Conservation (phyloP, 2,888 invertebrate genomes). For the Tetramorium bicarinatum region DNA sequence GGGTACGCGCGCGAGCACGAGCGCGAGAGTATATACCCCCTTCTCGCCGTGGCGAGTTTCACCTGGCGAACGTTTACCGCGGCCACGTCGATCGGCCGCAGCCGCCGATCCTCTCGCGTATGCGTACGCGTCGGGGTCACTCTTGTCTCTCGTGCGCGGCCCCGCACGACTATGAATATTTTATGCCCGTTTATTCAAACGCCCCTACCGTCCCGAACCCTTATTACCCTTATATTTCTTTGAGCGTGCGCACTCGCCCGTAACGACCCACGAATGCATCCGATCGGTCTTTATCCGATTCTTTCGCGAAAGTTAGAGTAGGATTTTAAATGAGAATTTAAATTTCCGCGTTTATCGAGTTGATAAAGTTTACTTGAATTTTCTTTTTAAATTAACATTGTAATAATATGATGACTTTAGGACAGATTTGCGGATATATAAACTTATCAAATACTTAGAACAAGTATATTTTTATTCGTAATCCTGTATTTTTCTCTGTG, state of each 20-base stretch:
- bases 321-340: too few relatives aligned
- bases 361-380: not conserved
- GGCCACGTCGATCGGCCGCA: slow-evolving; percentile 48
- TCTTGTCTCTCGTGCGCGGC: slow-evolving; percentile 35
- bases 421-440: too few relatives aligned
- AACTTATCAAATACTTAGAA: too few relatives aligned
- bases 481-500: too few relatives aligned
- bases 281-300: slow-evolving; percentile 5
- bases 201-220: not conserved
- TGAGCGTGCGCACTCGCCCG: not conserved
- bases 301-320: not conserved
- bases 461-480: too few relatives aligned
- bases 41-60: slow-evolving; percentile 51
- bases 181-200: slow-evolving; percentile 50
- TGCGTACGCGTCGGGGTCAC: slow-evolving; percentile 28
- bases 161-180: slow-evolving; percentile 52
- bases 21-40: slow-evolving; percentile 45
- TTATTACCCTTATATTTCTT: slow-evolving; percentile 41
- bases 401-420: too few relatives aligned
- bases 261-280: not conserved
- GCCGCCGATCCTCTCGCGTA: slow-evolving; percentile 33
- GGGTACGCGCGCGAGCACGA: slow-evolving; percentile 49
- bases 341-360: not conserved
- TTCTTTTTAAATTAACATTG: too few relatives aligned
- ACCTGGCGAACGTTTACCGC: slow-evolving; percentile 62